Conservation (phyloP, 2,797 vertebrate species). For the Hippoglossus hippoglossus region DNA sequence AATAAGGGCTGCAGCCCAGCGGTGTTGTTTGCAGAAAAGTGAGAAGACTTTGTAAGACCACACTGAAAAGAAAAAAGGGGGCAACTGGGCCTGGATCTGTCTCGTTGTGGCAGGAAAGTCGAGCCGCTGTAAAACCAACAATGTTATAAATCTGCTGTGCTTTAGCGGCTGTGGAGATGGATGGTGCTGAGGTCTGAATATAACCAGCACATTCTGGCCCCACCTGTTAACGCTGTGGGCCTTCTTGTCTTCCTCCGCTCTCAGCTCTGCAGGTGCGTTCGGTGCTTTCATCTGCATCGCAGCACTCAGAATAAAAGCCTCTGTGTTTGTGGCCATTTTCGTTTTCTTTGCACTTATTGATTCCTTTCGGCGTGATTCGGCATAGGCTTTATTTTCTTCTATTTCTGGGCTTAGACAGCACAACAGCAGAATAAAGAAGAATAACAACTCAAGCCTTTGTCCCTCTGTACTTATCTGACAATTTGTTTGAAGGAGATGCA, state of each 20-base stretch:
- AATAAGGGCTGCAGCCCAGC: constrained; percentile 75
- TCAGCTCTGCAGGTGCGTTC: constrained; percentile 54
- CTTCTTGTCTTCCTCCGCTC: constrained; percentile 41
- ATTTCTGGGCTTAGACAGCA: constrained; percentile 49
- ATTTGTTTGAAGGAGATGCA: constrained; percentile 44
- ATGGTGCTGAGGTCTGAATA: constrained; percentile 61
- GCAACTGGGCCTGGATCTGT: constrained; percentile 58
- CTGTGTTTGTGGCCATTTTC: constrained; percentile 67
- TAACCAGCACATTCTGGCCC: constrained; percentile 46
- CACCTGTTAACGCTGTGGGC: constrained; percentile 63
- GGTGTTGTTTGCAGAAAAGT: constrained; percentile 74
- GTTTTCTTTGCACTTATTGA: constrained; percentile 65
- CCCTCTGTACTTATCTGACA: constrained; percentile 33
- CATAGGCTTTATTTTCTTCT: constrained; percentile 47
- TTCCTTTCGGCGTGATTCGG: constrained; percentile 54
- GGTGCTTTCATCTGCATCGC: constrained; percentile 64
- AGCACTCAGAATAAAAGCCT: constrained; percentile 66
- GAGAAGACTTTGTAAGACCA: constrained; percentile 70
- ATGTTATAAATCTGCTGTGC: constrained; percentile 75
- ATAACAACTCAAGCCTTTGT: constrained; percentile 49
- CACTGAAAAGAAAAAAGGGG: constrained; percentile 65
- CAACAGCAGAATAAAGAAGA: constrained; percentile 39
- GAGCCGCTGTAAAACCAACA: constrained; percentile 69
- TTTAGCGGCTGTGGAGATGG: constrained; percentile 55
- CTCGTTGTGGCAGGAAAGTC: constrained; percentile 68